Evolutionary conservation across 2,797 vertebrate species (phyloP).

Genomic region (Rhynchonycteris naso): DNA sequence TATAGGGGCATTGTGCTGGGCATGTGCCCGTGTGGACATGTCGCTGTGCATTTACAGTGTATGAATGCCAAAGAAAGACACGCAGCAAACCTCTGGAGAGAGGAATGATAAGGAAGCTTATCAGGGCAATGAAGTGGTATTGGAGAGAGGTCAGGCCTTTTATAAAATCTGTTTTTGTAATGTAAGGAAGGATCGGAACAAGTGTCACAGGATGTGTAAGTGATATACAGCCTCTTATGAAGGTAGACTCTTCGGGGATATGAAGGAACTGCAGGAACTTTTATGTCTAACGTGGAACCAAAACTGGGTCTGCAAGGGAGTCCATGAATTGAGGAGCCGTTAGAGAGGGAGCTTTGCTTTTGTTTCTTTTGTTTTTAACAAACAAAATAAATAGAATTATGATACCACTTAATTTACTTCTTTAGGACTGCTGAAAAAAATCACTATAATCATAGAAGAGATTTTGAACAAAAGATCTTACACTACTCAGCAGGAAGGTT

Average conservation of each 20-base stretch:
- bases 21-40: neutral
- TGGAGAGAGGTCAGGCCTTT: neutral
- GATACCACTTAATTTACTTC: neutral
- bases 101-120: neutral
- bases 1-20: neutral
- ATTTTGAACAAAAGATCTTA: constrained; percentile 17
- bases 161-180: neutral
- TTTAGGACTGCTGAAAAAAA: neutral
- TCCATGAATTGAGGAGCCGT: neutral
- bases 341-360: neutral
- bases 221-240: neutral
- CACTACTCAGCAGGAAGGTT: neutral
- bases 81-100: neutral
- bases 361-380: neutral
- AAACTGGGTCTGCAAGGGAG: neutral
- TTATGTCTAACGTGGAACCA: neutral
- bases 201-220: neutral
- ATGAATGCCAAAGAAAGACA: neutral
- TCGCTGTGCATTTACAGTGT: neutral
- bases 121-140: neutral
- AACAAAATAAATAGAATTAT: neutral
- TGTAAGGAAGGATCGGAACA: neutral
- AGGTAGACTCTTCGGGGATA: neutral
- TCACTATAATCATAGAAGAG: neutral
- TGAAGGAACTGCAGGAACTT: neutral